Base-by-base conservation (phyloP, 1,140 invertebrate genomes). In the Ladona fulva region DNA sequence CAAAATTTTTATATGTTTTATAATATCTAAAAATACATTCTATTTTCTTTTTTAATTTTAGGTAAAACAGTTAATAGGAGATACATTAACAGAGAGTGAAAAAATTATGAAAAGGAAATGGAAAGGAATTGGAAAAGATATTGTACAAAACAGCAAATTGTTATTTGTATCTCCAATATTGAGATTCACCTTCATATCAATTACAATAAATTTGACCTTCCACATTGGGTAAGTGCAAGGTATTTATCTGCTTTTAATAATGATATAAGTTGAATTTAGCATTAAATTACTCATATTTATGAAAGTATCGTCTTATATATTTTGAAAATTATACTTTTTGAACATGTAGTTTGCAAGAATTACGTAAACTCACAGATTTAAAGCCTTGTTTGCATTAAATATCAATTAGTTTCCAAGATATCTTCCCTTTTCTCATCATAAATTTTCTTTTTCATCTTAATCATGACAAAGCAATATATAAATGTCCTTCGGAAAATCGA, bases 191-290 rank as follows among this genome's bases (percentile, higher is more conserved):
- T 81, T 92, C 76, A 92, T 95, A 81, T 94, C 93, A 42, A 94
- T 95, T 79, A 90, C 91, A 76, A 95, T 95, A 82, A 95, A 95
- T 82, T 93, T 95, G 82, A 94, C 93, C 79, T 95, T 95, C 85
- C 93, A 95, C 86, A 94, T 95, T 85, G 93, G 92, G 88, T 91
- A 82, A 86, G 86, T 83, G 22, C 77, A 75, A 66, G 25, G 24
- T 79, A 78, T 76, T 24, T 52, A 74, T 78, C 66, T 77, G 66
- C 29, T 37, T 37, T 37, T 37, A n/a, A n/a, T n/a, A n/a, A n/a
- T n/a, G n/a, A n/a, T n/a, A n/a, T n/a, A n/a, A n/a, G n/a, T n/a
- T n/a, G n/a, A n/a, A n/a, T n/a, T n/a, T n/a, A n/a, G n/a, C n/a
- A n/a, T n/a, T n/a, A n/a, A n/a, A n/a, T n/a, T n/a, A n/a, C n/a